These are phyloP conservation scores for Channa striata DNA, from an alignment of 2,797 vertebrate species.

Conservation along the genomic window DNA sequence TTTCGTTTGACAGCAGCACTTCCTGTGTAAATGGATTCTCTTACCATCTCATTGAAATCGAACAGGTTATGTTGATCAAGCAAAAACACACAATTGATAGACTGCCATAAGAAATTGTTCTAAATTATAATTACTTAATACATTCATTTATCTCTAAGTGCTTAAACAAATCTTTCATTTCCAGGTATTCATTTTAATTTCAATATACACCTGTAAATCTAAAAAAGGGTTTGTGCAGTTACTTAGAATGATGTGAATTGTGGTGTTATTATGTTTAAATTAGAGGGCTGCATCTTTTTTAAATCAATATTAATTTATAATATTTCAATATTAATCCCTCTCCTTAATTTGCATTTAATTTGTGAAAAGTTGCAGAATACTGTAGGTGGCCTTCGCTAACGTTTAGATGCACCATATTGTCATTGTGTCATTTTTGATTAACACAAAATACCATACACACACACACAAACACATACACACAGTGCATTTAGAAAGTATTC, in stretches of 20 bases:
- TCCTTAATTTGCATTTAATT: constrained; percentile 35
- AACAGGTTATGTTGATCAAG: constrained; percentile 50
- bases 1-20: constrained; percentile 45
- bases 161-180: constrained; percentile 33
- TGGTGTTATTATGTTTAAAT: constrained; percentile 46
- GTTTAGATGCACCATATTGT: constrained; percentile 11
- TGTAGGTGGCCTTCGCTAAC: constrained; percentile 2
- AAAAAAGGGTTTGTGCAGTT: constrained; percentile 27
- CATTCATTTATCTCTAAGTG: constrained; percentile 33
- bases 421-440: constrained; percentile 19
- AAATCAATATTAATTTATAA: no score
- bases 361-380: constrained; percentile 37
- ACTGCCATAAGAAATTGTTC: constrained; percentile 32
- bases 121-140: constrained; percentile 42
- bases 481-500: no score
- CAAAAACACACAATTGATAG: constrained; percentile 52
- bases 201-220: constrained; percentile 24
- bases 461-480: no score
- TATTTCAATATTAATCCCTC: constrained; percentile 17
- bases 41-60: constrained; percentile 60
- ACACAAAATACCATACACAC: neutral
- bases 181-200: constrained; percentile 44
- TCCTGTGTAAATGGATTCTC: constrained; percentile 19
- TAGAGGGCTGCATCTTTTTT: constrained; percentile 17
- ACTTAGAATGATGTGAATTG: constrained; percentile 27